phyloP scores from a whole-genome alignment of 2,113 vertebrate genomes.

The Labeo rohita region DNA sequence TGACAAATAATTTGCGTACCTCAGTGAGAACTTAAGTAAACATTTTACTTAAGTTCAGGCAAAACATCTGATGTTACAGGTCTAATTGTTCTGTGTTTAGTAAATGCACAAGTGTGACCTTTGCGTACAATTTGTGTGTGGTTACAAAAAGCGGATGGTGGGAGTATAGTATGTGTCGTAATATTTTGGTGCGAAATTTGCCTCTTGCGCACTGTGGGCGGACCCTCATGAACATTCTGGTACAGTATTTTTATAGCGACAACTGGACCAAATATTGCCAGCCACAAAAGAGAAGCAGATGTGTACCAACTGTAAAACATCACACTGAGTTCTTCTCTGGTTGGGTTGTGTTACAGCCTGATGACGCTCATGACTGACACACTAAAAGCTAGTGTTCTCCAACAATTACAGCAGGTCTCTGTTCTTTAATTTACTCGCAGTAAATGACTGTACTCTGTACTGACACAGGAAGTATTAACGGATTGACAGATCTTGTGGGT shows the following conservation, averaged over 20 bases:
- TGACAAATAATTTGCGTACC: background rate
- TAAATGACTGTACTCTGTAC: background rate
- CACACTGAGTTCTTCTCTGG: background rate
- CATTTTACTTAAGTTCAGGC: background rate
- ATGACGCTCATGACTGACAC: background rate
- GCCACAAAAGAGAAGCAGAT: background rate
- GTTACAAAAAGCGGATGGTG: too few relatives aligned
- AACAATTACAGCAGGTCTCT: background rate
- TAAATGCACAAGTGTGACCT: too few relatives aligned
- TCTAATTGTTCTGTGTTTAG: background rate
- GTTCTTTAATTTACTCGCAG: background rate
- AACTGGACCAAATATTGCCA: background rate
- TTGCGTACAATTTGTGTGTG: too few relatives aligned
- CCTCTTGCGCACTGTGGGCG: too few relatives aligned
- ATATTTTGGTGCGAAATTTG: too few relatives aligned
- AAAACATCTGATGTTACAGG: background rate
- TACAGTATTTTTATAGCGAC: background rate
- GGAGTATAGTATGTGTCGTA: too few relatives aligned
- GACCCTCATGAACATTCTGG: too few relatives aligned
- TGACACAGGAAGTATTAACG: background rate
- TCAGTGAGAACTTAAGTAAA: background rate
- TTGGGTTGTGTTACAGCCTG: background rate
- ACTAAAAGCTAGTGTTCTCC: background rate
- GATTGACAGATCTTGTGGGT: background rate
- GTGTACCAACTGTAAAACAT: background rate